Evolutionary conservation across 2,113 vertebrate species (phyloP).

Genomic region (Azemiops feae): DNA sequence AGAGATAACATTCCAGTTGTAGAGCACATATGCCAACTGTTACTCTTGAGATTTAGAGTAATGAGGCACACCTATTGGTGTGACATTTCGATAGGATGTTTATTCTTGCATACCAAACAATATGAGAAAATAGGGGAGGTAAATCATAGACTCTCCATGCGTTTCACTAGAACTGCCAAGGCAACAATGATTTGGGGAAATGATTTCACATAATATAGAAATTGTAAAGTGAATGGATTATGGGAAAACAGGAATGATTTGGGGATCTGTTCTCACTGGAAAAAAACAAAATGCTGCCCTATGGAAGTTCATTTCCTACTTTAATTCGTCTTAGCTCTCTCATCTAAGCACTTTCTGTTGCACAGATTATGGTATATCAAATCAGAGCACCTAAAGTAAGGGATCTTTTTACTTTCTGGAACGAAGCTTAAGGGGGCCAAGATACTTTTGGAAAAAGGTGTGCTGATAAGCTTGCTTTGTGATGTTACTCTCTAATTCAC

Average conservation of each 20-base stretch:
- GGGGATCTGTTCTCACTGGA: constrained; percentile 34
- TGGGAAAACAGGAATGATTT: constrained; percentile 19
- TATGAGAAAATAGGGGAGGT: background rate
- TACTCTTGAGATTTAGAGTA: background rate
- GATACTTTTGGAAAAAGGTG: constrained; percentile 11
- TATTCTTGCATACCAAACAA: background rate
- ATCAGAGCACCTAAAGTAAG: background rate
- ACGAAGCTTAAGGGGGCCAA: background rate
- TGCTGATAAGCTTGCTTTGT: background rate
- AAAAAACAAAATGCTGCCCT: constrained; percentile 37
- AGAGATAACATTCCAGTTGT: background rate
- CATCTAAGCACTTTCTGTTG: constrained; percentile 38
- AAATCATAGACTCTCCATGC: constrained; percentile 3
- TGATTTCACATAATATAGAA: constrained; percentile 15
- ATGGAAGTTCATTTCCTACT: constrained; percentile 34
- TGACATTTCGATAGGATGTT: constrained; percentile 15
- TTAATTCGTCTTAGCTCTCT: constrained; percentile 22
- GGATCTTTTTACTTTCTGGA: background rate
- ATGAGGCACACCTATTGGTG: accelerated
- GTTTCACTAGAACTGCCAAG: constrained; percentile 15
- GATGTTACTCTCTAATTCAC: constrained; percentile 37
- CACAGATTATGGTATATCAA: constrained; percentile 32
- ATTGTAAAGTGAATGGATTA: constrained; percentile 38
- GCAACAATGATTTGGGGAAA: constrained; percentile 20
- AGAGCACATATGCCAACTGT: background rate